These are phyloP conservation scores for Arge pagana DNA, from an alignment of 2,888 invertebrate genomes.

Conservation along the genomic window DNA sequence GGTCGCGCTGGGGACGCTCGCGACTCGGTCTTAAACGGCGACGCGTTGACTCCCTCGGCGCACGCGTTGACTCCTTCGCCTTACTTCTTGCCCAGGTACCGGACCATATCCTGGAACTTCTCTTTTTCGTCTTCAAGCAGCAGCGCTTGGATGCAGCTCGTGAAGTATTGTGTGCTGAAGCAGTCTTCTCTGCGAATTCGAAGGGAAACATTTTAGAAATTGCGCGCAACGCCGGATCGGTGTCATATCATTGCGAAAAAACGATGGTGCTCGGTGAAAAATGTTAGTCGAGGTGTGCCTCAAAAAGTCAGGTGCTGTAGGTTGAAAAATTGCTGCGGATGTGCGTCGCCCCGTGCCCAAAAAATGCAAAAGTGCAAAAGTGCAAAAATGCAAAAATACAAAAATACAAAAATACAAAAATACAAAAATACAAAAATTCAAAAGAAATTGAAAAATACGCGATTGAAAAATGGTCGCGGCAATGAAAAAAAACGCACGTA, in stretches of 20 bases:
- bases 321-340: conserved; percentile 26
- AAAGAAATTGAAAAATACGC: too few relatives aligned
- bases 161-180: conserved; percentile 80
- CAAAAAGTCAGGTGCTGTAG: too few relatives aligned
- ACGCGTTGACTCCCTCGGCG: conserved; percentile 19
- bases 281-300: too few relatives aligned
- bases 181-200: conserved; percentile 71
- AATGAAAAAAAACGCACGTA: too few relatives aligned
- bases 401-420: too few relatives aligned
- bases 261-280: too few relatives aligned
- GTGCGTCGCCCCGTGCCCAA: too few relatives aligned
- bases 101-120: conserved; percentile 78
- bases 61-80: conserved; percentile 20
- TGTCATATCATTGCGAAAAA: too few relatives aligned
- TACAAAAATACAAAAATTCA: too few relatives aligned
- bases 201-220: conserved; percentile 27
- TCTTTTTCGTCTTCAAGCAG: conserved; percentile 77
- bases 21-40: neutral
- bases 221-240: neutral
- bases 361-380: too few relatives aligned
- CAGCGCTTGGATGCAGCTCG: conserved; percentile 80
- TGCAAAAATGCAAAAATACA: too few relatives aligned
- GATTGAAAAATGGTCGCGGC: too few relatives aligned
- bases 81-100: conserved; percentile 70
- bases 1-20: conserved; percentile 5